Percentiles rank a stretch among this genome's conserved stretches.
Conservation (phyloP, 2,797 vertebrate species). For the Gastrophryne carolinensis region DNA sequence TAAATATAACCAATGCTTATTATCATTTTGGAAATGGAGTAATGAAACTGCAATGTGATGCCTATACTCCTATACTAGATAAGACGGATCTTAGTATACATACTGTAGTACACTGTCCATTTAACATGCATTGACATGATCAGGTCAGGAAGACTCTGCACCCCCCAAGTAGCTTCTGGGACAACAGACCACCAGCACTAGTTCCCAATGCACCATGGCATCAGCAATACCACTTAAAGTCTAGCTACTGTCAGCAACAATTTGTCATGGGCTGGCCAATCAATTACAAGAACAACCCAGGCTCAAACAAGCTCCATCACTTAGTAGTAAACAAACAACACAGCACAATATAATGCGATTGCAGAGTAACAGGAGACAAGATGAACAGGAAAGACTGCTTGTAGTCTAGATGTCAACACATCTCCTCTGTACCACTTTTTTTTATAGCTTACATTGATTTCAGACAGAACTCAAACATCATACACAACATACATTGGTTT, state of each 20-base stretch:
- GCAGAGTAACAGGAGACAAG: too few relatives aligned
- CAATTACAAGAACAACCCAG: conserved; percentile 55
- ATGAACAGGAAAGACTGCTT: too few relatives aligned
- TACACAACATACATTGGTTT: too few relatives aligned
- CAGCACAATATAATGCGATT: too few relatives aligned
- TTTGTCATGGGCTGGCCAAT: conserved; percentile 60
- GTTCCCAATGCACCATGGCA: conserved; percentile 56
- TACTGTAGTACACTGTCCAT: conserved; percentile 82
- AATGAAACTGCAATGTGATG: conserved; percentile 92
- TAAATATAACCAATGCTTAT: conserved; percentile 91
- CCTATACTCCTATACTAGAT: conserved; percentile 83
- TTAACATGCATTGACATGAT: conserved; percentile 79
- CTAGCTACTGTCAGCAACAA: conserved; percentile 58
- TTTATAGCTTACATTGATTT: too few relatives aligned
- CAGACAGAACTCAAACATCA: too few relatives aligned
- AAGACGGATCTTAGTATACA: conserved; percentile 75
- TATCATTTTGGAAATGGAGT: conserved; percentile 86
- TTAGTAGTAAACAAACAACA: conserved; percentile 52
- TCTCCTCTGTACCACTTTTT: too few relatives aligned
- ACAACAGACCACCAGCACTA: conserved; percentile 67
- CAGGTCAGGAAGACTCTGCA: conserved; percentile 61
- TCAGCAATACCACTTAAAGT: conserved; percentile 57
- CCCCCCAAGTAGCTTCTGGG: conserved; percentile 62
- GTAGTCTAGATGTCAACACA: too few relatives aligned
- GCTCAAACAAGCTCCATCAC: conserved; percentile 65